Conservation (phyloP, 2,888 invertebrate species). For the Orchesellides sinensis region DNA sequence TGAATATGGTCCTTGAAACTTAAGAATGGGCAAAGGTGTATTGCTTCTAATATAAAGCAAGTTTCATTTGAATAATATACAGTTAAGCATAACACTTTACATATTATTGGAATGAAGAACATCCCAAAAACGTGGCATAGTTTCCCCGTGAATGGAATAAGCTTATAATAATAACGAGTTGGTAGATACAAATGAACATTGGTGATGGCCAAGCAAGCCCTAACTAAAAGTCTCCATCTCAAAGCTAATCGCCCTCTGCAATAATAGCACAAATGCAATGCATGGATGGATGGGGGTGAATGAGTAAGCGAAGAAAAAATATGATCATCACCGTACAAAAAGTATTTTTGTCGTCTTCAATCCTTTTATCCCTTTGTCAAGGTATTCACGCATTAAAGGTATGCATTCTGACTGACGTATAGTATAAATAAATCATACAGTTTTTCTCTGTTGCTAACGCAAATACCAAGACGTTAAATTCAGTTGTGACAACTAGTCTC, state of each 20-base stretch:
- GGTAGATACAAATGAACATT: neutral
- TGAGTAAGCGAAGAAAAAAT: neutral
- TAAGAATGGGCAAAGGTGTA: neutral
- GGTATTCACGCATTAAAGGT: slow-evolving; percentile 24
- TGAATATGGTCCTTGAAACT: neutral
- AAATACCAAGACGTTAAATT: slow-evolving; percentile 3
- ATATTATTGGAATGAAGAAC: neutral
- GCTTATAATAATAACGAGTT: neutral
- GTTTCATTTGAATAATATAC: neutral
- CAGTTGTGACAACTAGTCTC: slow-evolving; percentile 30
- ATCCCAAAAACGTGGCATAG: too few relatives aligned
- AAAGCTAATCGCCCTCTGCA: neutral
- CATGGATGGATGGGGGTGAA: slow-evolving; percentile 3
- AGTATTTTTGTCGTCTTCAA: slow-evolving; percentile 39
- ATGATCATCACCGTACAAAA: neutral
- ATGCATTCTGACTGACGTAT: slow-evolving; percentile 2
- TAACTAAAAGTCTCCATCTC: too few relatives aligned
- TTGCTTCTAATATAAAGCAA: neutral
- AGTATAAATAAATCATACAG: slow-evolving; percentile 22
- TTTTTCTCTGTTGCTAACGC: slow-evolving; percentile 2
- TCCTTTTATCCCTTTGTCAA: slow-evolving; percentile 47
- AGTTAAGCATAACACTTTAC: neutral
- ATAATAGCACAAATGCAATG: slow-evolving; percentile 3
- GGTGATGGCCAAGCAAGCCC: too few relatives aligned
- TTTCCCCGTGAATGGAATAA: neutral